Evolutionary conservation across 2,797 vertebrate genomes (phyloP), one percentile per base, ranked within the genome.

Genomic region (Argyrosomus regius): DNA sequence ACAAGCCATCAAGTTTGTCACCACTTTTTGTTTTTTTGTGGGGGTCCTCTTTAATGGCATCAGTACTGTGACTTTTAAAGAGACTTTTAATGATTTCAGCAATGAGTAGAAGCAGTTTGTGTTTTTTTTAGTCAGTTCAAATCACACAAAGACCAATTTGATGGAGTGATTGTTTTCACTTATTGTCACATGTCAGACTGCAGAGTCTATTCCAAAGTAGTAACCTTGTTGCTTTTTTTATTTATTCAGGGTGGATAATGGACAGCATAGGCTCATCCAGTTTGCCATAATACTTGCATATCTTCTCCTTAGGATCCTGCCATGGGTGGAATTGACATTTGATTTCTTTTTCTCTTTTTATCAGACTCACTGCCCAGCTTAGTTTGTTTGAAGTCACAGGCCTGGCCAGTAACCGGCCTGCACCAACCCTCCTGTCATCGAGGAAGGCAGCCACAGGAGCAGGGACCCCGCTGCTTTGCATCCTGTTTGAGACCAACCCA

Each of bases 401-500:
- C 6, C 88, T 96, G 79, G 93, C 95, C 60, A 90, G 83, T 77
- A 86, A 91, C 65, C 94, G 89, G 1, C 78, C 87, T 39, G 95
- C 96, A 39, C 98, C 98, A 0, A 94, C 91, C 45, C 94, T 99
- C 16, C 89, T 99, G 17, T 98, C 97, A 70, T 97, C 98, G 45
- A 94, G 94, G 49, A 96, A 94, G 0, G 93, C 91, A 24, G 94
- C 94, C 54, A 95, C 94, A 0, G 95, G 90, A 56, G 61, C 94
- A 57, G 92, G 92, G 48, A 94, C 89, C 20, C 96, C 96, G 5
- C 95, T 99, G 46, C 93, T 99, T 43, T 95, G 88, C 77, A 92
- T 99, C 82, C 95, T 95, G 89, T 99, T 99, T 92, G 98, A 99
- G 88, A 99, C 96, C 65, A 99, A 99, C 89, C 98, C 98, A 1